Percentiles rank a stretch among this genome's conserved stretches.
Evolutionary conservation across 2,888 invertebrate species (phyloP).

Genomic region (Steinernema carpocapsae): DNA sequence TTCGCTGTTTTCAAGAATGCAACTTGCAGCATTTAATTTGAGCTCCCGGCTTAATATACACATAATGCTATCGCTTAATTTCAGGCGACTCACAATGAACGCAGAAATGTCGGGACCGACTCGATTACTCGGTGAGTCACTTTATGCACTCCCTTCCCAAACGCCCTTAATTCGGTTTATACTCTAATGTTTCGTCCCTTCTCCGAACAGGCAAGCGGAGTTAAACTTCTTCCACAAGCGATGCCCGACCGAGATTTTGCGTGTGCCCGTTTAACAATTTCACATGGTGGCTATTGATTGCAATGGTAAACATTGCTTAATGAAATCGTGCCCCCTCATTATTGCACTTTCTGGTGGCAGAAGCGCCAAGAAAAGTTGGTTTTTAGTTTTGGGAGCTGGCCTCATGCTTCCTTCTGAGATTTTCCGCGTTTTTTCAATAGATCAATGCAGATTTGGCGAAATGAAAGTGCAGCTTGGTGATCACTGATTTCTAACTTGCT

Average conservation of each 20-base stretch:
- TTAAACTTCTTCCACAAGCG: conserved; percentile 1
- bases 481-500: too few relatives aligned
- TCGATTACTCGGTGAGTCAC: conserved; percentile 47
- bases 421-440: too few relatives aligned
- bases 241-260: conserved; percentile 21
- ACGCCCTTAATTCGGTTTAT: conserved; percentile 31
- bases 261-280: conserved; percentile 28
- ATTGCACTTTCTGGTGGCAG: conserved; percentile 3
- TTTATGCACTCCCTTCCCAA: conserved; percentile 9
- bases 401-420: too few relatives aligned
- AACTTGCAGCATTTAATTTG: too few relatives aligned
- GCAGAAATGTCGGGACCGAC: conserved; percentile 52
- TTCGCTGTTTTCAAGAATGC: too few relatives aligned
- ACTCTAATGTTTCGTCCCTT: conserved; percentile 24
- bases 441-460: too few relatives aligned
- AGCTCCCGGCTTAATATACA: too few relatives aligned
- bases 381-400: too few relatives aligned
- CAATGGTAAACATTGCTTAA: conserved; percentile 34
- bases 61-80: neutral
- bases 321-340: conserved; percentile 32
- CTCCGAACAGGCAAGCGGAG: conserved; percentile 1
- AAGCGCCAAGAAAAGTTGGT: too few relatives aligned
- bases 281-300: conserved; percentile 29
- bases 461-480: too few relatives aligned
- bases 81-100: conserved; percentile 28